Percentiles rank a stretch among this genome's conserved stretches.
Conservation (phyloP, 2,113 vertebrate species). For the Montifringilla adamsi region DNA sequence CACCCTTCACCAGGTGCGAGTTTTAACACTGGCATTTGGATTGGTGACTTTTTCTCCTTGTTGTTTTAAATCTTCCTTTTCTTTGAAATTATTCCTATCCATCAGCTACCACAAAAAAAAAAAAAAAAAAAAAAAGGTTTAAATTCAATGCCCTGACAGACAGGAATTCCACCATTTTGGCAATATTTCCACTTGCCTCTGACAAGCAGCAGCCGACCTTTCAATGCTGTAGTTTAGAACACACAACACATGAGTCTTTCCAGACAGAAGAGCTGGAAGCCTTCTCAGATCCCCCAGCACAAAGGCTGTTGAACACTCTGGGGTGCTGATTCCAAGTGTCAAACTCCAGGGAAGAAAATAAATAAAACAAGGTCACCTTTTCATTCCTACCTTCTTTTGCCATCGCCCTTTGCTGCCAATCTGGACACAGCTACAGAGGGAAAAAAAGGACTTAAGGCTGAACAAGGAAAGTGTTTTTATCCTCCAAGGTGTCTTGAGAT, state of each 20-base stretch:
- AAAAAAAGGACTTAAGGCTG: not conserved
- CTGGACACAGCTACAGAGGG: not conserved
- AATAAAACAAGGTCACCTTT: not conserved
- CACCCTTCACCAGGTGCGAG: fast-evolving
- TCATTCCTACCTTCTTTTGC: not conserved
- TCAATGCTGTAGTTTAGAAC: fast-evolving
- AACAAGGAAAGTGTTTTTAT: not conserved
- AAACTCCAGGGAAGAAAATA: not conserved
- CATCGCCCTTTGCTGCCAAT: fast-evolving
- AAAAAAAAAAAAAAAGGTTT: not conserved
- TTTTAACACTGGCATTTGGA: not conserved
- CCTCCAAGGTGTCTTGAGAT: not conserved
- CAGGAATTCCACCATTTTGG: not conserved
- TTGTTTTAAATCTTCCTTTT: not conserved
- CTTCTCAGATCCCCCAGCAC: not conserved
- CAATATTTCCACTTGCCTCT: not conserved
- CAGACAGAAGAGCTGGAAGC: not conserved
- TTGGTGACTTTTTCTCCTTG: not conserved
- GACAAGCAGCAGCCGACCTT: not conserved
- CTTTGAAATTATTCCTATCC: not conserved
- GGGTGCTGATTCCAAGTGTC: not conserved
- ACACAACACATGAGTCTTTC: not conserved
- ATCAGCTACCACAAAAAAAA: not conserved
- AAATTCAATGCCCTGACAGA: not conserved
- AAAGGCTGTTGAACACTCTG: not conserved